Evolutionary conservation across 2,888 invertebrate genomes (phyloP), one percentile per base, ranked within the genome.

Genomic region (Baccha elongata): DNA sequence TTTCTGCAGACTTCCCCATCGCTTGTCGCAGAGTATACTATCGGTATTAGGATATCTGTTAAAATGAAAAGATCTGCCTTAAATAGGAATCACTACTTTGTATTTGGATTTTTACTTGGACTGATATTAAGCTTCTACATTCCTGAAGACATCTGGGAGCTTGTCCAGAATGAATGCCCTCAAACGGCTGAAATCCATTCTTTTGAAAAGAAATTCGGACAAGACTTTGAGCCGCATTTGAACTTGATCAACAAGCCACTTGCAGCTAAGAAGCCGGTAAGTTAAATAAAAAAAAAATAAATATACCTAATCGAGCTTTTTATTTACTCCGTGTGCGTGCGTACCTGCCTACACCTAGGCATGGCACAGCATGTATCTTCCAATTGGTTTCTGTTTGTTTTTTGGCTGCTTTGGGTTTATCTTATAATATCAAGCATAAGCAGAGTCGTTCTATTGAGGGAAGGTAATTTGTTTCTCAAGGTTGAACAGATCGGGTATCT

Each of bases 211-310:
- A 90, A 89, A 86, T 91, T 88, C 58, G 90, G 90, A 23, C 90
- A 90, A 85, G 90, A 90, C 72, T 91, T 91, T 85, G 90, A 91
- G 86, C 91, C 91, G 58, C 91, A 90, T 85, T 87, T 91, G 75
- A 91, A 91, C 87, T 87, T 91, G 71, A 88, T 89, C 58, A 91
- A 91, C 69, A 91, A 91, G 87, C 91, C 91, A 76, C 87, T 91
- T 85, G 88, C 89, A 67, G 91, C 91, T 8, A 91, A 91, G 85
- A 91, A 91, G 87, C 88, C 88, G 87, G 90, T 90, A 88, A 88
- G 89, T 88, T 11, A 68, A 35, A 5, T 48, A 1, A 7, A 17
- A n/a, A 19, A 6, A 11, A 7, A 23, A 23, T 3, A 23, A 5
- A 1, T n/a, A 13, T 75, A 52, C 46, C n/a, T 55, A 35, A n/a